Conservation (phyloP, 2,888 invertebrate genomes). For the Theretra japonica region DNA sequence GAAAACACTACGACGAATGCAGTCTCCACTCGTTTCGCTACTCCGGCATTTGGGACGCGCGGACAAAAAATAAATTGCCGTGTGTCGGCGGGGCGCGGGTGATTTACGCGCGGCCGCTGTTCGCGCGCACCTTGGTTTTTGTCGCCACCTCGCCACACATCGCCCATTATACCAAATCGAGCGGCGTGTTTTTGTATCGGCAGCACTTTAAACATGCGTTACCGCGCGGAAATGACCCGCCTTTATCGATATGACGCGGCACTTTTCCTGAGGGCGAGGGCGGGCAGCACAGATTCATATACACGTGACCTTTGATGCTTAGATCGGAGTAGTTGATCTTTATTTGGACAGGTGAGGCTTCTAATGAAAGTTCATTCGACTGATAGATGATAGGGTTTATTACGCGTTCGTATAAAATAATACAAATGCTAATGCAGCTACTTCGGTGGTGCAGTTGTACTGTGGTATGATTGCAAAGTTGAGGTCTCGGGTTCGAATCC, state of each 20-base stretch:
- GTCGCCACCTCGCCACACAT: constrained; percentile 27
- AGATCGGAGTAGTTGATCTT: not conserved
- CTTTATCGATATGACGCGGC: constrained; percentile 20
- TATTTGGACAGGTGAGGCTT: not conserved
- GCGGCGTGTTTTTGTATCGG: constrained; percentile 25
- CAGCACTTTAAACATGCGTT: constrained; percentile 26
- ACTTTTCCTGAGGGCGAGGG: not conserved
- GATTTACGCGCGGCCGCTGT: constrained; percentile 39
- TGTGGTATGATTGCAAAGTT: too few relatives aligned
- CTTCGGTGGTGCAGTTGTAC: too few relatives aligned
- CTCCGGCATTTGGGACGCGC: constrained; percentile 29
- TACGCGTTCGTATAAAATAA: too few relatives aligned
- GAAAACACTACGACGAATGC: not conserved
- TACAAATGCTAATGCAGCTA: too few relatives aligned
- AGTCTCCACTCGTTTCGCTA: constrained; percentile 20
- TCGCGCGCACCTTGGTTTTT: constrained; percentile 37
- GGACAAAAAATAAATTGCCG: constrained; percentile 41
- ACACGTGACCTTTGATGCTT: not conserved
- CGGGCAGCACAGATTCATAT: not conserved
- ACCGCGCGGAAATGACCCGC: constrained; percentile 14
- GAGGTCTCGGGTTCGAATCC: too few relatives aligned
- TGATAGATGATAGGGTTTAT: too few relatives aligned
- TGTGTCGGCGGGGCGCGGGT: constrained; percentile 34
- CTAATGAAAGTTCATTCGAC: too few relatives aligned
- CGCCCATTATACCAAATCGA: constrained; percentile 25